Evolutionary conservation across 2,888 invertebrate genomes (phyloP), one percentile per base, ranked within the genome.

Genomic region (Stictocephala bisonia): DNA sequence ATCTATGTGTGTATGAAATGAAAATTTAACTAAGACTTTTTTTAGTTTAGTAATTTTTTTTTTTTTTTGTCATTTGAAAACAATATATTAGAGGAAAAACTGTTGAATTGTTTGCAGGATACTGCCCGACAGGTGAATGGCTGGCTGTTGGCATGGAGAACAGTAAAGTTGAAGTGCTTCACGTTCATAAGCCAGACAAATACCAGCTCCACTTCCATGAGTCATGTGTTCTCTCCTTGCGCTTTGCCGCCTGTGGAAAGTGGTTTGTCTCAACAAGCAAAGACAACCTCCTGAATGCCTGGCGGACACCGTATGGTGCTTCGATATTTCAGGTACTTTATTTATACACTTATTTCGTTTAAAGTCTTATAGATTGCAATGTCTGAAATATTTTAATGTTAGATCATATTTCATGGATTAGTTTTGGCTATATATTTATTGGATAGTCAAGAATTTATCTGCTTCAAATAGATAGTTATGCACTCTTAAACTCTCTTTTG

Each of bases 211-310:
- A 96, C 83, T 88, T 97, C 80, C 98, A 98, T 87, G 98, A 99
- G 85, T 95, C 95, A 80, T 99, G 98, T 85, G 99, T 99, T 44
- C 88, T 99, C 73, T 96, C 97, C 77, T 88, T 99, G 77, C 91
- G 94, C 84, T 99, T 98, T 86, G 97, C 99, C 66, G 91, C 94
- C 69, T 92, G 93, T 83, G 98, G 98, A 81, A 97, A 98, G 85
- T 99, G 97, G 97, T 99, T 99, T 86, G 96, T 97, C 78, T 96
- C 95, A 77, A 97, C 97, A 18, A 97, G 97, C 79, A 98, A 97
- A 86, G 98, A 99, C 85, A 97, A 98, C 86, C 87, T 96, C 82
- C 88, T 98, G 71, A 97, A 98, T 85, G 96, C 96, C 50, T 99
- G 97, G 97, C 89, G 97, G 82, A 97, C 97, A 81, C 98, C 99